phyloP scores from a whole-genome alignment of 2,113 vertebrate genomes.

The Gnathonemus longibarbis region DNA sequence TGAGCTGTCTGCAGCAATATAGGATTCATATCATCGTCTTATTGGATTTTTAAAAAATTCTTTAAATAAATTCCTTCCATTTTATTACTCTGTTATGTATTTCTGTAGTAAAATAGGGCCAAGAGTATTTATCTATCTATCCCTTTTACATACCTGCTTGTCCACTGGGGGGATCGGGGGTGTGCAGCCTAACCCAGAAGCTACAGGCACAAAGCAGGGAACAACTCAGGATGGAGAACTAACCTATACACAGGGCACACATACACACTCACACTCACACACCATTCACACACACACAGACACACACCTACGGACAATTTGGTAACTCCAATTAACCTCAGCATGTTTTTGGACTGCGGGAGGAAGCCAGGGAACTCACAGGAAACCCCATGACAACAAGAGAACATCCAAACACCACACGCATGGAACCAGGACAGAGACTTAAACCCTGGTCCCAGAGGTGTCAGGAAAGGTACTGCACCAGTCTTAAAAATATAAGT shows the following conservation, averaged over 20 bases:
- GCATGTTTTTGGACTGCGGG: neutral
- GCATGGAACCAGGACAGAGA: neutral
- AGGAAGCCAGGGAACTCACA: too few relatives aligned
- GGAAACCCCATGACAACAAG: neutral
- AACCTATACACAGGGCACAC: neutral
- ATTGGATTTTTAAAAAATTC: neutral
- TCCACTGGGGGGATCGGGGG: neutral
- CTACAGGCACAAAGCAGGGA: neutral
- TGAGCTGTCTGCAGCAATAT: neutral
- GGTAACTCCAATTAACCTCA: neutral
- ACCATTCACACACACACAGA: too few relatives aligned
- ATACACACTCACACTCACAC: too few relatives aligned
- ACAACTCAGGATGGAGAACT: neutral
- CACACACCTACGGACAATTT: neutral
- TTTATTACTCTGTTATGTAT: neutral
- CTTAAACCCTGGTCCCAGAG: neutral
- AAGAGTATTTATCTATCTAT: neutral
- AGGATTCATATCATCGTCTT: neutral
- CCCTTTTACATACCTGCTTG: neutral
- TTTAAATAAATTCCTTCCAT: neutral
- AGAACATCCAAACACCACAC: neutral
- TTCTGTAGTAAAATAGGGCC: neutral
- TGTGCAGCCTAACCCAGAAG: neutral
- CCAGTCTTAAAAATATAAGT: neutral
- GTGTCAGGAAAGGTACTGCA: neutral